Evolutionary conservation across 2,888 invertebrate genomes (phyloP).

Genomic region (Hypomecis punctinalis): DNA sequence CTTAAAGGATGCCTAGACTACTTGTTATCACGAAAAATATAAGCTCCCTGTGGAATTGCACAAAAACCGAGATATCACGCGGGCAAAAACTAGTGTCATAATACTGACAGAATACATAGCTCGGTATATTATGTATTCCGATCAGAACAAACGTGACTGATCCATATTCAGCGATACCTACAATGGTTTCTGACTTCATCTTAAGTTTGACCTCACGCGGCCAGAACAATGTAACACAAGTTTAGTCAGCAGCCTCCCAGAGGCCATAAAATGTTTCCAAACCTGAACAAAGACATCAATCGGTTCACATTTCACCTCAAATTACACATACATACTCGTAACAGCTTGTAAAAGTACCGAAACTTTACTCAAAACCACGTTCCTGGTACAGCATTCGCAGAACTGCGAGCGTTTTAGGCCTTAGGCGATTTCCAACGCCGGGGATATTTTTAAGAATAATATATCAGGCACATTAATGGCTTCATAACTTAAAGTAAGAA

Average conservation of each 20-base stretch:
- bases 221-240: conserved; percentile 66
- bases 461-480: conserved; percentile 36
- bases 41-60: too few species aligned
- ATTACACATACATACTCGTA: conserved; percentile 74
- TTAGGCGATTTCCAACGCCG: conserved; percentile 56
- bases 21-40: too few species aligned
- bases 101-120: neutral
- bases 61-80: too few species aligned
- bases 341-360: conserved; percentile 55
- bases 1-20: too few species aligned
- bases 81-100: too few species aligned
- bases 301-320: conserved; percentile 81
- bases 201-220: conserved; percentile 29
- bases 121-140: neutral
- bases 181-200: conserved; percentile 5
- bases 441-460: conserved; percentile 38
- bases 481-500: conserved; percentile 38
- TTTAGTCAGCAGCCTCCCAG: conserved; percentile 75
- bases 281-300: conserved; percentile 82
- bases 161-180: neutral
- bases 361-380: conserved; percentile 44
- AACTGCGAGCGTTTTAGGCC: conserved; percentile 52
- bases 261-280: conserved; percentile 63
- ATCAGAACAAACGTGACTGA: conserved; percentile 5
- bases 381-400: conserved; percentile 60